A percentile compares a stretch with the other conserved stretches of the same genome.
Conservation (phyloP, 2,888 invertebrate genomes). For the Harmothoe impar region DNA sequence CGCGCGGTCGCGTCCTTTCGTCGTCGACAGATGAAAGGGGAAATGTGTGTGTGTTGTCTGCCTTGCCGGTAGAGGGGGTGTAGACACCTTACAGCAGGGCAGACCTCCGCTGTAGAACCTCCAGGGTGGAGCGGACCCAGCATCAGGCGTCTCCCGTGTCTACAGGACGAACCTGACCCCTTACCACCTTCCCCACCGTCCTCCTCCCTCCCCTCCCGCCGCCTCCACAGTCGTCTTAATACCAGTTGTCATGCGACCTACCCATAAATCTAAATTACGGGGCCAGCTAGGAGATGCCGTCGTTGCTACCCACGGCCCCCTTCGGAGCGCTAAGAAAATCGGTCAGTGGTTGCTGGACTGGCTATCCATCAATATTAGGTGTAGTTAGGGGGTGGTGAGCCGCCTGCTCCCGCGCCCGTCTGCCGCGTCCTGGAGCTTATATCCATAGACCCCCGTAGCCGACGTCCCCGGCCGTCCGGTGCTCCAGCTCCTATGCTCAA, state of each 20-base stretch:
- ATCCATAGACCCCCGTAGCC: background rate
- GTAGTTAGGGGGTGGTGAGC: background rate
- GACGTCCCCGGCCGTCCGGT: background rate
- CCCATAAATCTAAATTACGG: constrained; percentile 36
- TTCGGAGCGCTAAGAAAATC: constrained; percentile 29
- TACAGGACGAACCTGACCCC: constrained; percentile 17
- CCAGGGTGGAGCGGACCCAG: background rate
- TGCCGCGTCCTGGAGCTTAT: background rate
- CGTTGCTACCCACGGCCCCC: background rate
- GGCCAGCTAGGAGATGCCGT: background rate
- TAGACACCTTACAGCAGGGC: background rate
- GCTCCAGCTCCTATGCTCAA: background rate
- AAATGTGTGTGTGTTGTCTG: background rate
- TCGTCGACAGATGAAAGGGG: constrained; percentile 23
- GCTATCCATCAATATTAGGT: constrained; percentile 50
- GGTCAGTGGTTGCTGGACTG: constrained; percentile 18
- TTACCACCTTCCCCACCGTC: background rate
- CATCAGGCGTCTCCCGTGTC: background rate
- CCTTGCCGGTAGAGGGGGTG: background rate
- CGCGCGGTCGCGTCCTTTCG: background rate
- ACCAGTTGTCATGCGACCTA: constrained; percentile 12
- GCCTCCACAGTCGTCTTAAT: constrained; percentile 5
- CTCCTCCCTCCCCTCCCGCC: background rate
- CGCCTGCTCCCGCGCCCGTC: background rate
- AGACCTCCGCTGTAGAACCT: background rate